Evolutionary conservation across 2,888 invertebrate species (phyloP).

Genomic region (Tachina grossa): DNA sequence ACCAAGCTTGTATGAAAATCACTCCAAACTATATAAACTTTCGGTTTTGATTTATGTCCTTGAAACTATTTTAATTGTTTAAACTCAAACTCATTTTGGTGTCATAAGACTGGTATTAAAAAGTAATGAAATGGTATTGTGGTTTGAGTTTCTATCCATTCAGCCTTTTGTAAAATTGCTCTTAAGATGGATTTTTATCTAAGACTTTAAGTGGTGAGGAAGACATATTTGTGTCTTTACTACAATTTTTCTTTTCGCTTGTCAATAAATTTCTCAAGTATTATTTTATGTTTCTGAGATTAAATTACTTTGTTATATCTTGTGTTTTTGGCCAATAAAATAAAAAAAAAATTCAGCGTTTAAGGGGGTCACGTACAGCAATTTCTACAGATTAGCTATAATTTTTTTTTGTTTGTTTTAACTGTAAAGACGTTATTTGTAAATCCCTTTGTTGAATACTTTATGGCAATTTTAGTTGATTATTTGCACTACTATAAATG

Average conservation of each 20-base stretch:
- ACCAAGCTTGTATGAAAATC: no score
- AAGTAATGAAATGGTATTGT: slow-evolving; percentile 2
- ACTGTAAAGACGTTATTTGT: no score
- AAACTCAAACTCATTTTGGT: slow-evolving; percentile 2
- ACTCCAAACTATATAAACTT: no score
- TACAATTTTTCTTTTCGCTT: not conserved
- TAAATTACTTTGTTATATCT: not conserved
- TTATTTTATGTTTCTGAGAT: slow-evolving; percentile 18
- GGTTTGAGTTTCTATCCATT: not conserved
- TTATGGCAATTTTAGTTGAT: no score
- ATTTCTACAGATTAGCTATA: slow-evolving; percentile 17
- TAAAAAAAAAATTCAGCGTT: not conserved
- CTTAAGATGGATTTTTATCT: not conserved
- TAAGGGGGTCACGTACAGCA: slow-evolving; percentile 28
- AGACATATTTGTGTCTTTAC: no score
- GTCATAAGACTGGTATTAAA: slow-evolving; percentile 11
- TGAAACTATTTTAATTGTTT: slow-evolving; percentile 21
- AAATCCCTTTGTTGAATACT: no score
- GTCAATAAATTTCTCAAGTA: not conserved
- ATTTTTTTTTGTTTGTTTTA: not conserved
- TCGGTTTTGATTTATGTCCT: no score
- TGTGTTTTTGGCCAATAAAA: not conserved
- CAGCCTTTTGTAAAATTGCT: not conserved
- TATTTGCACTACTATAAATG: no score
- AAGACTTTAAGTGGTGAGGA: no score